phyloP scores from a whole-genome alignment of 2,113 vertebrate genomes.

The Albula goreensis region DNA sequence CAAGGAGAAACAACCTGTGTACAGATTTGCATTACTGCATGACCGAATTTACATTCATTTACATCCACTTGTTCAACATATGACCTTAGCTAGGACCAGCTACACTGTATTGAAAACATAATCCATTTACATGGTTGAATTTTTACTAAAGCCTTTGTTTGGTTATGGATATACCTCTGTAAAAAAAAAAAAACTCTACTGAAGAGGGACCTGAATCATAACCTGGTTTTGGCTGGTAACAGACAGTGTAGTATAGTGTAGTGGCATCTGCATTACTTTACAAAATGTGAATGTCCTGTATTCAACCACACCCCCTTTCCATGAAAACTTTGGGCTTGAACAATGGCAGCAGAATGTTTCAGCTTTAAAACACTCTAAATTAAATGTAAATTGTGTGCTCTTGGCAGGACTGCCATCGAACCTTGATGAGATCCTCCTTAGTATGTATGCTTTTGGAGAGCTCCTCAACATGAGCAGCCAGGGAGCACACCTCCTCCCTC shows the following conservation, averaged over 20 bases:
- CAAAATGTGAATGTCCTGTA: not conserved
- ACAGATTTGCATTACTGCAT: not conserved
- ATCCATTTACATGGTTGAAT: not conserved
- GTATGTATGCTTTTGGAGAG: constrained; percentile 67
- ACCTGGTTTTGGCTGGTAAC: too few relatives aligned
- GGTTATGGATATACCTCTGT: not conserved
- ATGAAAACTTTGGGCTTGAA: not conserved
- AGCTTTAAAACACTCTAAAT: not conserved
- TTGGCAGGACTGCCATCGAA: constrained; percentile 29
- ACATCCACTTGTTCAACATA: not conserved
- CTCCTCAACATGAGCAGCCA: constrained; percentile 70
- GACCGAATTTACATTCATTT: not conserved
- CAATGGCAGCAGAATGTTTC: not conserved
- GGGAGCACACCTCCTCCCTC: constrained; percentile 69
- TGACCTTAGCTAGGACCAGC: not conserved
- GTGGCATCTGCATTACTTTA: not conserved
- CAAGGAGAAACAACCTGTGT: not conserved
- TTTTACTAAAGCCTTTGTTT: not conserved
- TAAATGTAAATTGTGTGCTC: not conserved
- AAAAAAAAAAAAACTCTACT: not conserved
- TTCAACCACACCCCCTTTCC: not conserved
- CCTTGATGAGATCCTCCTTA: constrained; percentile 78
- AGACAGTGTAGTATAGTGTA: too few relatives aligned
- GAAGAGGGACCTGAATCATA: too few relatives aligned
- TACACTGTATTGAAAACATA: not conserved